Base-by-base conservation (phyloP, 2,888 invertebrate species). In the Pandemis heparana region DNA sequence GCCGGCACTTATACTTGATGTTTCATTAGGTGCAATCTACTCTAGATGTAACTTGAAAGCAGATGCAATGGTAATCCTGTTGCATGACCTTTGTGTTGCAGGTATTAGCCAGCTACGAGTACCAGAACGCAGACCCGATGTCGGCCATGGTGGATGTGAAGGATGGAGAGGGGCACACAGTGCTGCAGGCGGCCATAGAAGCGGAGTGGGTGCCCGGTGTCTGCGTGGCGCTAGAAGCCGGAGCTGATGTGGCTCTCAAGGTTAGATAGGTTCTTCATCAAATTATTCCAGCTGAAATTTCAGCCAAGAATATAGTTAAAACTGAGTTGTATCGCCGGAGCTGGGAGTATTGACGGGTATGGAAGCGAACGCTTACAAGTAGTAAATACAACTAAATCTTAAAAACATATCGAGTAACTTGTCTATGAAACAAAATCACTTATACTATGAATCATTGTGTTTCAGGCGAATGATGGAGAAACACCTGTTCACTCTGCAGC, bases 401-500 rank as follows among this genome's bases (percentile, higher is more conserved):
- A 23, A 23, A 32, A 32, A 32, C 4, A 32, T 32, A 32, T 32
- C 23, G 23, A 32, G 23, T 32, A 32, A 32, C 3, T 32, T 43
- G 43, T 12, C 10, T 3, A 43, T n/a, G n/a, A n/a, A 43, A 12
- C 43, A 12, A n/a, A n/a, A n/a, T n/a, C 12, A 5, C 48, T 41
- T 32, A n/a, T 39, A 16, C 5, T 16, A 18, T 62, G n/a, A 32
- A 61, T 48, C n/a, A 41, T 10, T 56, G 63, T 23, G 8, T 85
- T 85, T 70, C 79, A 94, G 94, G 94, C 92, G 66, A 90, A 92
- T 16, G 91, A 94, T 43, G 94, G 93, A 10, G 92, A 95, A 81
- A 95, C 95, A 6, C 94, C 95, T 6, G 88, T 95, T 4, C 95
- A 95, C 80, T 91, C 95, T 41, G 95, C 95, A 63, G 95, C 95